phyloP scores from a whole-genome alignment of 2,888 invertebrate species.

The Drosophila trichaetosa region DNA sequence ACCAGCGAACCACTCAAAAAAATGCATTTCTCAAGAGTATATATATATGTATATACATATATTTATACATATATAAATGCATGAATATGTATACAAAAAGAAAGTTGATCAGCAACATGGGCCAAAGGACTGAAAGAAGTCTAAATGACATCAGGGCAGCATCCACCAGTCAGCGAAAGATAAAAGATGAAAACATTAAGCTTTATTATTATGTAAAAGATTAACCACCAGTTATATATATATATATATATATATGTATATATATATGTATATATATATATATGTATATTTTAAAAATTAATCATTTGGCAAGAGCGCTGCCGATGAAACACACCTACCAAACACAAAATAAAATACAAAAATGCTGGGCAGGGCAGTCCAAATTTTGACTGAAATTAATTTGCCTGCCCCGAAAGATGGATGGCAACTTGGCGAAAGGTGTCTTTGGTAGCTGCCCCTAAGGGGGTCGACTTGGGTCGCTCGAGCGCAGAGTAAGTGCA shows the following conservation, averaged over 20 bases:
- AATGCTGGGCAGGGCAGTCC: slow-evolving; percentile 51
- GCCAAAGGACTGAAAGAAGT: slow-evolving; percentile 36
- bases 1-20: slow-evolving; percentile 42
- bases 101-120: slow-evolving; percentile 50
- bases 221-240: neutral
- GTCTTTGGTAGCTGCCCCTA: slow-evolving; percentile 36
- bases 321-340: slow-evolving; percentile 60
- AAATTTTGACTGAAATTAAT: slow-evolving; percentile 74
- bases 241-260: slow-evolving; percentile 18
- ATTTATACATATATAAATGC: neutral
- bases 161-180: slow-evolving; percentile 39
- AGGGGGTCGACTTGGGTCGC: slow-evolving; percentile 15
- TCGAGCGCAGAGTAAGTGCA: slow-evolving; percentile 48
- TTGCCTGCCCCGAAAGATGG: slow-evolving; percentile 65
- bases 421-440: slow-evolving; percentile 63
- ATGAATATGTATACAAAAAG: slow-evolving; percentile 33
- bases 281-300: slow-evolving; percentile 48
- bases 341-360: slow-evolving; percentile 18
- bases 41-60: neutral
- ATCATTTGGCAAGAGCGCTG: slow-evolving; percentile 57
- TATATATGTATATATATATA: slow-evolving; percentile 12
- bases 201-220: slow-evolving; percentile 28
- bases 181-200: slow-evolving; percentile 35
- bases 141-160: slow-evolving; percentile 40
- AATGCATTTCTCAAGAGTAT: neutral